Evolutionary conservation across 2,113 vertebrate genomes (phyloP).

Genomic region (Peromyscus polionotus): DNA sequence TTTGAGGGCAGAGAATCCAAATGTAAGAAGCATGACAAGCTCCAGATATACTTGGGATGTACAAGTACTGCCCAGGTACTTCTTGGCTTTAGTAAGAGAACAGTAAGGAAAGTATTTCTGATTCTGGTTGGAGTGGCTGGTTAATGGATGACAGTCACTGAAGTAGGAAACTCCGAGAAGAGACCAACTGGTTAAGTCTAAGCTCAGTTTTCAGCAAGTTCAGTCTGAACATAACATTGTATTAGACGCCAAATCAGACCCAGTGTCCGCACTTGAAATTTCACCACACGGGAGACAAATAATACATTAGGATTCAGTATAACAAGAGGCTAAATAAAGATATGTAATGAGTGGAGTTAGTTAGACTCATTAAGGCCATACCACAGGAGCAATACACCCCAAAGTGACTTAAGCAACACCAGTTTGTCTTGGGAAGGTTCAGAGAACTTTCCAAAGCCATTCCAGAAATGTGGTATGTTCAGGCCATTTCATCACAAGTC

Average conservation of each 20-base stretch:
- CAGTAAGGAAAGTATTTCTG: background rate
- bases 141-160: background rate
- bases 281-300: background rate
- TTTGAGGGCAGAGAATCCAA: background rate
- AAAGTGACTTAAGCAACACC: background rate
- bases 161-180: background rate
- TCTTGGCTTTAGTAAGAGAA: background rate
- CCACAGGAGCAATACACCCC: background rate
- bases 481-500: background rate
- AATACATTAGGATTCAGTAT: slow-evolving; percentile 1
- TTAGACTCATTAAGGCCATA: background rate
- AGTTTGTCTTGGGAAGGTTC: background rate
- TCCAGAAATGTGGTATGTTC: background rate
- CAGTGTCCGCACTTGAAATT: background rate
- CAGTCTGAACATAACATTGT: background rate
- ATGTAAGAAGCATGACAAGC: background rate
- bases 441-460: slow-evolving; percentile 10
- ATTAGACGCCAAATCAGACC: slow-evolving; percentile 22
- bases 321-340: slow-evolving; percentile 32
- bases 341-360: background rate
- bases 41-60: background rate
- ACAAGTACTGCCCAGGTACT: background rate
- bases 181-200: background rate
- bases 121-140: background rate
- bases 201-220: slow-evolving; percentile 37